phyloP scores from a whole-genome alignment of 2,113 vertebrate genomes.

The Gymnarchus niloticus region DNA sequence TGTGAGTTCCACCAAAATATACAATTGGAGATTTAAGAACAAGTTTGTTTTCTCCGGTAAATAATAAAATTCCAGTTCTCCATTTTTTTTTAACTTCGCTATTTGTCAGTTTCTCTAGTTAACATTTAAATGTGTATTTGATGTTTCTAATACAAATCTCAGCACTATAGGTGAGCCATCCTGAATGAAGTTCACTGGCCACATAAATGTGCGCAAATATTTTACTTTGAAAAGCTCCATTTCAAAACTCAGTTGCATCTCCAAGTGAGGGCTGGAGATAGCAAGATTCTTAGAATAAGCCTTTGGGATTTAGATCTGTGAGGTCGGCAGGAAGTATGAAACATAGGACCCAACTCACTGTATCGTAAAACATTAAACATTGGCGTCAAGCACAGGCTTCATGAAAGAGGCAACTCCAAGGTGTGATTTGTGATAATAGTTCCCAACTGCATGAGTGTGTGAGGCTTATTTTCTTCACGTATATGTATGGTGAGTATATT shows the following conservation, averaged over 20 bases:
- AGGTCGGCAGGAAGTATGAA: neutral
- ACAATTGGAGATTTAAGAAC: neutral
- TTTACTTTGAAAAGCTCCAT: neutral
- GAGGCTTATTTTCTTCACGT: neutral
- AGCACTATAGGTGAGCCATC: neutral
- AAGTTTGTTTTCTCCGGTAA: neutral
- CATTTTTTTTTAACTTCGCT: neutral
- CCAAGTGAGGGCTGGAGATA: no score
- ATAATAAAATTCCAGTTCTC: neutral
- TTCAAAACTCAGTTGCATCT: neutral
- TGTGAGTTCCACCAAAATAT: neutral
- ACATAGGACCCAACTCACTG: neutral
- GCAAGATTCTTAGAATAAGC: neutral
- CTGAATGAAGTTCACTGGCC: neutral
- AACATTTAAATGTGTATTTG: neutral
- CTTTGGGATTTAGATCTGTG: neutral
- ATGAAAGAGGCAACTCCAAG: neutral
- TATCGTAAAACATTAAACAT: neutral
- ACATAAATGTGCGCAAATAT: neutral
- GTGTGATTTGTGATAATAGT: neutral
- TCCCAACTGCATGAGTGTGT: neutral
- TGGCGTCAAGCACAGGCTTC: no score
- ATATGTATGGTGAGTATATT: neutral
- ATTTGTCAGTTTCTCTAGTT: neutral
- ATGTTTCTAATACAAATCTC: neutral